Percentiles rank a stretch among this genome's conserved stretches.
Conservation (phyloP, 2,888 invertebrate species). For the Euclidia mi region DNA sequence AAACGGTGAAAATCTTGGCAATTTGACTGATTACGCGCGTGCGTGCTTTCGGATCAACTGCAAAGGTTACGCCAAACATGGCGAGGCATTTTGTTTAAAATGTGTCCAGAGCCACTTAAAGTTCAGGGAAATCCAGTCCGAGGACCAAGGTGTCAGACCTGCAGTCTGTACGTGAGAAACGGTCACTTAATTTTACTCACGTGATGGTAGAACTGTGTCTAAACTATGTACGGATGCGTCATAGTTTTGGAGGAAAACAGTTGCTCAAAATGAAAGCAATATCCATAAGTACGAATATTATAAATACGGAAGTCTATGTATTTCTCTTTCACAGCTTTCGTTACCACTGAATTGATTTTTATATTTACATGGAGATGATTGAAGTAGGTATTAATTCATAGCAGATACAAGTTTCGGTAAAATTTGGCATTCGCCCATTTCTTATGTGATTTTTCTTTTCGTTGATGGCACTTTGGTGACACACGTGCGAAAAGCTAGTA, state of each 20-base stretch:
- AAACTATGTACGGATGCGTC: not conserved
- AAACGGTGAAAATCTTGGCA: slow-evolving; percentile 5
- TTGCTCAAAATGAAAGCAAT: not conserved
- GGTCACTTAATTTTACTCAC: not conserved
- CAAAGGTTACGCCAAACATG: slow-evolving; percentile 38
- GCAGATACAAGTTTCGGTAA: too few species aligned
- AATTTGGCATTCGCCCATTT: too few species aligned
- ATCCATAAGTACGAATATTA: too few species aligned
- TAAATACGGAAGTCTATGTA: too few species aligned
- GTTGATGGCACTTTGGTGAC: too few species aligned
- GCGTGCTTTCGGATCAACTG: slow-evolving; percentile 21
- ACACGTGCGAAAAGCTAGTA: too few species aligned
- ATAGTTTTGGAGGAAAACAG: not conserved
- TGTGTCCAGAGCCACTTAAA: slow-evolving; percentile 30
- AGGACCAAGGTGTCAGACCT: too few species aligned
- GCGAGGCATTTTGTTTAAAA: slow-evolving; percentile 32
- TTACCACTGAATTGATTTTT: too few species aligned
- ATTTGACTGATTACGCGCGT: slow-evolving; percentile 27
- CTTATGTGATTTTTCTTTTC: too few species aligned
- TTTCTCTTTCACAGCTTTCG: too few species aligned
- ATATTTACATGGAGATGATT: too few species aligned
- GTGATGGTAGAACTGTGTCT: not conserved
- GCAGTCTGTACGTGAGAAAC: not conserved
- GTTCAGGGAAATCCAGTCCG: slow-evolving; percentile 34
- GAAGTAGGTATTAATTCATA: too few species aligned